These are phyloP conservation scores for Ectobius pallidus DNA, from an alignment of 2,888 invertebrate species.

Conservation along the genomic window DNA sequence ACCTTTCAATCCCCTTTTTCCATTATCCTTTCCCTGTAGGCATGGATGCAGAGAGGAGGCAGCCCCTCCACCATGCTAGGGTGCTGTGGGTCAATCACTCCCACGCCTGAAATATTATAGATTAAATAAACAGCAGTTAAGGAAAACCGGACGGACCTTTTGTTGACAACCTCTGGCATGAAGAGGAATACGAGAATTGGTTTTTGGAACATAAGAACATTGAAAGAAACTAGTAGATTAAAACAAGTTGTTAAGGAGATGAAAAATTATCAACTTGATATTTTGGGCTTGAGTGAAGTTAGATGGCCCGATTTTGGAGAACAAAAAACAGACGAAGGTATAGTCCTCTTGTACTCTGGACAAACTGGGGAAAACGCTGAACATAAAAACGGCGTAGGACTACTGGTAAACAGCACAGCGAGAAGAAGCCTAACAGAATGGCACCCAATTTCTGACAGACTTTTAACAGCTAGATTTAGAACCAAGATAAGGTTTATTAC, in stretches of 20 bases:
- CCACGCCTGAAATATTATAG: neutral
- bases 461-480: no score
- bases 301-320: constrained; percentile 9
- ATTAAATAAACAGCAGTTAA: neutral
- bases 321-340: neutral
- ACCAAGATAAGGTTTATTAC: neutral
- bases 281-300: neutral
- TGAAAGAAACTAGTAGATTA: constrained; percentile 6
- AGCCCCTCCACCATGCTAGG: neutral
- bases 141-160: neutral
- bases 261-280: neutral
- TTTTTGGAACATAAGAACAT: neutral
- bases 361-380: neutral
- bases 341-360: neutral
- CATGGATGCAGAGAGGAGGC: neutral
- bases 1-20: no score
- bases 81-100: neutral
- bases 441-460: neutral
- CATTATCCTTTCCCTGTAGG: no score
- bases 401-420: neutral
- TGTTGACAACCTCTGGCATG: neutral
- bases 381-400: constrained; percentile 3
- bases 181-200: neutral
- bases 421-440: neutral
- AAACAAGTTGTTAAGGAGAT: neutral